Evolutionary conservation across 2,888 invertebrate species (phyloP).

Genomic region (Pterobdella sp.): DNA sequence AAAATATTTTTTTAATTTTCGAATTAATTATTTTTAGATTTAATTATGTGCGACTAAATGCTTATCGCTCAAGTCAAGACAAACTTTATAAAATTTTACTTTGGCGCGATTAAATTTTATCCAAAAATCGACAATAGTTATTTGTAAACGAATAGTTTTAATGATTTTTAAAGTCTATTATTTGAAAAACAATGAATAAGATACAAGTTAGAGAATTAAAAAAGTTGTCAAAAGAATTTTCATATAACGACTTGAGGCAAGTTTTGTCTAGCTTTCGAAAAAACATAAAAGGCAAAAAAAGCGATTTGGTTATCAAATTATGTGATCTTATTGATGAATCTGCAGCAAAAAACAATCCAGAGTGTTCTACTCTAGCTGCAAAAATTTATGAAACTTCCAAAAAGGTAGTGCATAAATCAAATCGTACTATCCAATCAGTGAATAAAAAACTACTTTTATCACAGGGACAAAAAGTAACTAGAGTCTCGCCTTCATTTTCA

Average conservation of each 20-base stretch:
- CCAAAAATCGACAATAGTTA: no score
- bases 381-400: constrained; percentile 16
- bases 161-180: no score
- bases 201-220: constrained; percentile 7
- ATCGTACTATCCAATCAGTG: no score
- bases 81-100: background rate
- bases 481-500: background rate
- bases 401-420: no score
- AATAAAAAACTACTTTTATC: no score
- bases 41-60: background rate
- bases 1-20: constrained; percentile 4
- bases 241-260: background rate
- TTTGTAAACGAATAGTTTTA: no score
- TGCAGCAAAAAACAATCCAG: background rate
- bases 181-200: constrained; percentile 22
- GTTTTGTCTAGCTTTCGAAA: constrained; percentile 3
- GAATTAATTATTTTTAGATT: background rate
- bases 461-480: no score
- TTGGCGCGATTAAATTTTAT: no score
- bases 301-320: constrained; percentile 7
- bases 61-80: no score
- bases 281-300: constrained; percentile 17
- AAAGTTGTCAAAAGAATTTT: constrained; percentile 17
- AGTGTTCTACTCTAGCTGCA: background rate
- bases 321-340: constrained; percentile 11